phyloP scores from a whole-genome alignment of 2,888 invertebrate species.

The Ischnura elegans region DNA sequence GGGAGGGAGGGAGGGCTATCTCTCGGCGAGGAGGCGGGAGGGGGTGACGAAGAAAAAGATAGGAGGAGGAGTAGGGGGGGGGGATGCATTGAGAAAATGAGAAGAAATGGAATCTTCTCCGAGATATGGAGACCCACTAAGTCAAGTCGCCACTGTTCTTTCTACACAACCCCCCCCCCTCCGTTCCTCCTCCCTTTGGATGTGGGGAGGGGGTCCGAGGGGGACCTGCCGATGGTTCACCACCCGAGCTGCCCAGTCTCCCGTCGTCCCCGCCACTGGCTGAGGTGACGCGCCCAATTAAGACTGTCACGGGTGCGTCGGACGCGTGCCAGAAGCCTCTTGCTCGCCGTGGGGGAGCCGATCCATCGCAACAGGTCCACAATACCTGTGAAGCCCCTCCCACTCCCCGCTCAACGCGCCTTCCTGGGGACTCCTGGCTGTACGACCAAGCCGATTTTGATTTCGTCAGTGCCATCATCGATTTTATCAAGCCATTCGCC shows the following conservation, averaged over 20 bases:
- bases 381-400: too few relatives aligned
- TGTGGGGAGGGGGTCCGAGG: neutral
- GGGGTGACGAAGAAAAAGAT: neutral
- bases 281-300: conserved; percentile 48
- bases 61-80: neutral
- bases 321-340: too few relatives aligned
- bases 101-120: conserved; percentile 65
- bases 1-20: neutral
- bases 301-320: neutral
- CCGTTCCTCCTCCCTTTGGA: neutral
- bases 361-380: too few relatives aligned
- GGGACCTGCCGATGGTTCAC: conserved; percentile 36
- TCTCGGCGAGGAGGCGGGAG: neutral
- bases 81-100: conserved; percentile 44
- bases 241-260: conserved; percentile 41
- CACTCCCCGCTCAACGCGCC: neutral
- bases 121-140: conserved; percentile 52
- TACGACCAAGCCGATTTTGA: neutral
- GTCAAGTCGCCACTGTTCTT: conserved; percentile 39
- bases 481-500: neutral
- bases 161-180: too few relatives aligned
- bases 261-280: conserved; percentile 32
- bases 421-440: neutral
- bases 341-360: neutral
- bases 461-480: neutral